A percentile compares a stretch with the other conserved stretches of the same genome.
These are phyloP conservation scores for Mormyrops attenuatus DNA, from an alignment of 2,797 vertebrate genomes.

Conservation along the genomic window DNA sequence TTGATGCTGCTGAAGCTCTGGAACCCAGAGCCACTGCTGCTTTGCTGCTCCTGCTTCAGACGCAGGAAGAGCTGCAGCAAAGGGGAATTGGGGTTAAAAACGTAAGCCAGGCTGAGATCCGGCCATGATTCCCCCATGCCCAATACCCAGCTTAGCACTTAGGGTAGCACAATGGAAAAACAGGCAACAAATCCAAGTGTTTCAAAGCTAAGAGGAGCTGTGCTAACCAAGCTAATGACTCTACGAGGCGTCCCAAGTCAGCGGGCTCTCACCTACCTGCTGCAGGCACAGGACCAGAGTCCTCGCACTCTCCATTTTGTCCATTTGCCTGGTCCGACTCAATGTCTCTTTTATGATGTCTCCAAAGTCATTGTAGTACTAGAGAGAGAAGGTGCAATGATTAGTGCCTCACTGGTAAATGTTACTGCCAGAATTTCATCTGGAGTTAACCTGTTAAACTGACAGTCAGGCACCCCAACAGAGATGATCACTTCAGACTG, in stretches of 20 bases:
- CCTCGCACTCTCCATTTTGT: constrained; percentile 75
- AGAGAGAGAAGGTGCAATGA: neutral
- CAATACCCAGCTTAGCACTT: neutral
- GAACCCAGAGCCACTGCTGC: constrained; percentile 55
- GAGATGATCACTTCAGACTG: neutral
- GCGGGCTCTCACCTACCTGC: constrained; percentile 62
- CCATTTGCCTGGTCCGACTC: constrained; percentile 70
- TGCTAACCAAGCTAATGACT: neutral
- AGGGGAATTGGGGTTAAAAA: neutral
- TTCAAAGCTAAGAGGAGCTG: neutral
- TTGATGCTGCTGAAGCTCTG: constrained; percentile 82
- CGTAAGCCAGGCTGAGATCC: neutral
- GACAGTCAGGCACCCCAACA: neutral
- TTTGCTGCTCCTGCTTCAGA: constrained; percentile 64
- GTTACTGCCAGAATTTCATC: neutral
- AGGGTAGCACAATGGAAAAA: neutral
- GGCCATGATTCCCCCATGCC: neutral
- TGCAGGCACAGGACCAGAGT: constrained; percentile 77
- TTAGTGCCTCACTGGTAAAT: neutral
- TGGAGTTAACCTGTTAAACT: neutral
- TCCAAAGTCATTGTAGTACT: constrained; percentile 77
- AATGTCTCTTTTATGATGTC: constrained; percentile 89
- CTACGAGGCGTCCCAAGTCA: neutral
- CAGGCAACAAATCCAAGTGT: neutral
- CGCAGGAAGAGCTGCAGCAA: constrained; percentile 69